These are phyloP conservation scores for Ramazzottius varieornatus DNA, from an alignment of 2,888 invertebrate genomes.

Conservation along the genomic window DNA sequence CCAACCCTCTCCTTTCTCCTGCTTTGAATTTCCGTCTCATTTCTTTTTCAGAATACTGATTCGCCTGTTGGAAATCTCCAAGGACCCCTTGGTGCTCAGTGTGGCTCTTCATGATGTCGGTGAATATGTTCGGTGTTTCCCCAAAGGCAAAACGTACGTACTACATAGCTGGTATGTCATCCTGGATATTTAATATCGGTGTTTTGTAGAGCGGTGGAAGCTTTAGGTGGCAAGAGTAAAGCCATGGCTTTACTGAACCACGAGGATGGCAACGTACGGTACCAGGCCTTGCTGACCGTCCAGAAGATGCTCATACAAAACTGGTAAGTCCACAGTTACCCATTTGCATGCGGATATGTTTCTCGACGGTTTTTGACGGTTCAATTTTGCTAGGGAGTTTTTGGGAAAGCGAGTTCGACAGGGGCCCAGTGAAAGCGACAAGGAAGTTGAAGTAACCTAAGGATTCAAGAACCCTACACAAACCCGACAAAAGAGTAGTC, in stretches of 20 bases:
- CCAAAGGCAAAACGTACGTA: constrained; percentile 83
- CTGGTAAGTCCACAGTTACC: too few relatives aligned
- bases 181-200: too few relatives aligned
- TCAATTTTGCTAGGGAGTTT: background rate
- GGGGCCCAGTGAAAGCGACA: too few relatives aligned
- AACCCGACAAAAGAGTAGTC: too few relatives aligned
- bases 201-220: constrained; percentile 61
- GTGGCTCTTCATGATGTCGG: constrained; percentile 97
- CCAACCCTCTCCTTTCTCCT: background rate
- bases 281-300: constrained; percentile 88
- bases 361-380: too few relatives aligned
- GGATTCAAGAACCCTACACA: too few relatives aligned
- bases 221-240: constrained; percentile 84
- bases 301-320: constrained; percentile 99
- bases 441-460: too few relatives aligned
- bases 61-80: constrained; percentile 65
- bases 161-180: too few relatives aligned
- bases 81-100: constrained; percentile 74
- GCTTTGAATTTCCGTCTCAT: too few relatives aligned
- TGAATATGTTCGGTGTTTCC: constrained; percentile 95
- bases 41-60: constrained; percentile 43
- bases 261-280: constrained; percentile 91
- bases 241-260: constrained; percentile 91
- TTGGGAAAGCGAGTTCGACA: background rate
- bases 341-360: too few relatives aligned